These are phyloP conservation scores for Cygnus buccinator DNA, from an alignment of 2,113 vertebrate species.

Conservation along the genomic window DNA sequence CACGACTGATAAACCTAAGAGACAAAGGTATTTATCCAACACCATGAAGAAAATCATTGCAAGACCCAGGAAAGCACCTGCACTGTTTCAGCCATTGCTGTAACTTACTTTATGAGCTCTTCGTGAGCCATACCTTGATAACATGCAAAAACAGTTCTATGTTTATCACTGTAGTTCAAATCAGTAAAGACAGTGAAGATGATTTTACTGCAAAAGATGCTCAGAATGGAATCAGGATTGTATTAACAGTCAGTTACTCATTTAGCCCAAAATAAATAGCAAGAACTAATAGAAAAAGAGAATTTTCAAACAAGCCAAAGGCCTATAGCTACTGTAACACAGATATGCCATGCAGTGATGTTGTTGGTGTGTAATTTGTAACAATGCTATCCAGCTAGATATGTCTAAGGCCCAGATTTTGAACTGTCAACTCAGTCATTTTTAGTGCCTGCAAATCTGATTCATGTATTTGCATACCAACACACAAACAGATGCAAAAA, in stretches of 20 bases:
- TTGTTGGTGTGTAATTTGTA: background rate
- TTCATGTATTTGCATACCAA: background rate
- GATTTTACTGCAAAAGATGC: background rate
- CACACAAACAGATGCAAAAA: background rate
- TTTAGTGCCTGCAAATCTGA: background rate
- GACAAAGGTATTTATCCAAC: background rate
- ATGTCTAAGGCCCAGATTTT: background rate
- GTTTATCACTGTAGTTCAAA: background rate
- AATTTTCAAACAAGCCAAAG: background rate
- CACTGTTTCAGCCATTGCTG: background rate
- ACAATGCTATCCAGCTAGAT: background rate
- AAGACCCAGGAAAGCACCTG: background rate
- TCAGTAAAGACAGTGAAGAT: background rate
- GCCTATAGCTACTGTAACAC: background rate
- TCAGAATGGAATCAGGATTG: background rate
- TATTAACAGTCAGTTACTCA: background rate
- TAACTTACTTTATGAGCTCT: background rate
- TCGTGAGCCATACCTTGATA: background rate
- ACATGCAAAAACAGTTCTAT: background rate
- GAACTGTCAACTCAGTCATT: background rate
- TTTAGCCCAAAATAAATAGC: no score
- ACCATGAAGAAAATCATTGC: background rate
- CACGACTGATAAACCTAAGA: background rate
- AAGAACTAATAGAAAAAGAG: background rate
- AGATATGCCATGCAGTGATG: background rate